Percentiles rank a stretch among this genome's conserved stretches.
phyloP scores from a whole-genome alignment of 2,888 invertebrate genomes.

The Lissonota sp. region DNA sequence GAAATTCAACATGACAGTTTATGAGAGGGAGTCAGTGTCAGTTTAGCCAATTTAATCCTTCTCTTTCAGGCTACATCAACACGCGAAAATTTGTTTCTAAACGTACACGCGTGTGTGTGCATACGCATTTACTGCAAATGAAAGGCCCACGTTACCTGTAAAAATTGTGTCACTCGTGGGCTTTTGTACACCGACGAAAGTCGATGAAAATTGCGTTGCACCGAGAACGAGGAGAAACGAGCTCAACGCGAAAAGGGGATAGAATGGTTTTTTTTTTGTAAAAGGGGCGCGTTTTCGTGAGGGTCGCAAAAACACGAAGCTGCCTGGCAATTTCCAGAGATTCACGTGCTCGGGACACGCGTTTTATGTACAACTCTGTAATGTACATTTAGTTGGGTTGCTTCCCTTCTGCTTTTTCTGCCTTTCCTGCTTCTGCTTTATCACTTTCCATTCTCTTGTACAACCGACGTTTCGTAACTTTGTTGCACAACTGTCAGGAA shows the following conservation, averaged over 20 bases:
- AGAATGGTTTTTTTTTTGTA: not conserved
- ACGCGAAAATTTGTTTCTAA: constrained; percentile 27
- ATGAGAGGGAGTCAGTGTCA: constrained; percentile 45
- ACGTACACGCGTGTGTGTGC: not conserved
- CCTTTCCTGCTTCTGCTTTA: constrained; percentile 1
- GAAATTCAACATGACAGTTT: constrained; percentile 32
- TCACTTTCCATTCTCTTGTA: constrained; percentile 14
- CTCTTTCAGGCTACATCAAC: constrained; percentile 5
- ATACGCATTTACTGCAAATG: not conserved
- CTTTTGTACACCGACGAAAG: too few species aligned
- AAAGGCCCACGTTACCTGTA: too few species aligned
- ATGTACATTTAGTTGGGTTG: not conserved
- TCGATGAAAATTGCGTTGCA: not conserved
- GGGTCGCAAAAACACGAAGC: constrained; percentile 14
- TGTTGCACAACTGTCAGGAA: constrained; percentile 7
- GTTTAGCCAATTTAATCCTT: constrained; percentile 49
- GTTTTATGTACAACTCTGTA: not conserved
- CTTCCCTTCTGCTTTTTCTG: not conserved
- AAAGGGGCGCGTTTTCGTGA: not conserved
- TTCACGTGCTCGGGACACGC: not conserved
- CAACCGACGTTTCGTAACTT: constrained; percentile 26
- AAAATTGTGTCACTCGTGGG: too few species aligned
- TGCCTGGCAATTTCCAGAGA: constrained; percentile 38
- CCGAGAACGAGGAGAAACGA: not conserved
- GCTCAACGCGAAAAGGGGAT: constrained; percentile 3